A percentile compares a stretch with the other conserved stretches of the same genome.
Conservation (phyloP, 2,888 invertebrate genomes). For the Margaritifera margaritifera region DNA sequence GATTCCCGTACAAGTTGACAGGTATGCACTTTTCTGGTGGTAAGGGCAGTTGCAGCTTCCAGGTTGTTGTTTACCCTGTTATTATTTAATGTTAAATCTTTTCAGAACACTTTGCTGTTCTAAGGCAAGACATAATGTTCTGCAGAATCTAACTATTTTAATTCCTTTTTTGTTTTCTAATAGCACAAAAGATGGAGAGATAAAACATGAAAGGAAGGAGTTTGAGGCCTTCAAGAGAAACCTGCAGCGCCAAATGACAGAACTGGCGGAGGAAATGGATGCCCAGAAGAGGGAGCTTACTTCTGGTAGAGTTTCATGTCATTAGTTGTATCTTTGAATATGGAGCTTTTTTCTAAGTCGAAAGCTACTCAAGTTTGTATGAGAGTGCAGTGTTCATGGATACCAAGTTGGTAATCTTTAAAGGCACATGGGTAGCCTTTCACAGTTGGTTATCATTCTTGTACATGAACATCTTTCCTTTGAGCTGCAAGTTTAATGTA, state of each 20-base stretch:
- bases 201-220: slow-evolving; percentile 63
- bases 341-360: too few relatives aligned
- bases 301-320: slow-evolving; percentile 38
- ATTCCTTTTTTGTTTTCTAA: slow-evolving; percentile 7
- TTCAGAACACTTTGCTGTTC: neutral
- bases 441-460: too few relatives aligned
- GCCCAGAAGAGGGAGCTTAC: slow-evolving; percentile 65
- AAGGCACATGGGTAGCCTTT: too few relatives aligned
- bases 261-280: slow-evolving; percentile 67
- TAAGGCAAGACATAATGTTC: neutral
- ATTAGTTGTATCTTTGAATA: too few relatives aligned
- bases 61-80: neutral
- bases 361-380: too few relatives aligned
- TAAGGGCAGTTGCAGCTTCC: too few relatives aligned
- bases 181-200: slow-evolving; percentile 64
- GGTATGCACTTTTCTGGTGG: too few relatives aligned
- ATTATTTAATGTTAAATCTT: slow-evolving; percentile 1
- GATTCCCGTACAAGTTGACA: too few relatives aligned
- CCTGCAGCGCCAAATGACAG: slow-evolving; percentile 61
- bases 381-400: too few relatives aligned
- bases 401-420: too few relatives aligned
- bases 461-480: too few relatives aligned
- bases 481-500: too few relatives aligned
- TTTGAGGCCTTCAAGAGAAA: slow-evolving; percentile 66
- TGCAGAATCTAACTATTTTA: neutral